Percentiles rank a stretch among this genome's conserved stretches.
Conservation (phyloP, 2,888 invertebrate species). For the Andrena haemorrhoa region DNA sequence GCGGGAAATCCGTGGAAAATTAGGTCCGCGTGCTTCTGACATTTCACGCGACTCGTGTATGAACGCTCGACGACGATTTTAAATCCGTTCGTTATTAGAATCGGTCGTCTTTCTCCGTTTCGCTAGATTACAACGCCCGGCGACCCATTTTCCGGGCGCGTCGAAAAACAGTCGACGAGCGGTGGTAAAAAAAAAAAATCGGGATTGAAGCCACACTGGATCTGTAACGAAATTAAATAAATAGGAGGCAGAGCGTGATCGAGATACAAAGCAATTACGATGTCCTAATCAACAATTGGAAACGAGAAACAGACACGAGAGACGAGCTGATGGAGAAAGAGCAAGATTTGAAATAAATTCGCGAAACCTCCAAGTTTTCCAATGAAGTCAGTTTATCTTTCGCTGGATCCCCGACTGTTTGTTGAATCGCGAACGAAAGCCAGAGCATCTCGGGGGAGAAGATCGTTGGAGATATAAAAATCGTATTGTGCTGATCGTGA, state of each 20-base stretch:
- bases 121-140: not conserved
- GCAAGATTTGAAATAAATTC: not conserved
- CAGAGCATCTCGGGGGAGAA: not conserved
- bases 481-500: not conserved
- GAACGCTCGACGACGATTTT: not conserved
- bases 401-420: not conserved
- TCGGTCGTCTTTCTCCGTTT: conserved; percentile 5
- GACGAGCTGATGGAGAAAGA: not conserved
- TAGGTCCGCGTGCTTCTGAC: not conserved
- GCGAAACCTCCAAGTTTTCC: not conserved
- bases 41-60: not conserved
- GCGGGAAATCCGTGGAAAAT: not conserved
- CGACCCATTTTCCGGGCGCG: conserved; percentile 34
- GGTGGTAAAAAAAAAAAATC: not conserved
- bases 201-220: not conserved
- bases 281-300: no score
- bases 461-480: conserved; percentile 21
- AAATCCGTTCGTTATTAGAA: not conserved
- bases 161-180: not conserved
- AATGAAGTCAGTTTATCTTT: not conserved
- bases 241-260: not conserved
- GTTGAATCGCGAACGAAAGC: conserved; percentile 3
- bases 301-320: not conserved
- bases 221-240: conserved; percentile 36
- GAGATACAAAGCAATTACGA: conserved; percentile 25